Conservation (phyloP, 2,113 vertebrate species). For the Datnioides undecimradiatus region DNA sequence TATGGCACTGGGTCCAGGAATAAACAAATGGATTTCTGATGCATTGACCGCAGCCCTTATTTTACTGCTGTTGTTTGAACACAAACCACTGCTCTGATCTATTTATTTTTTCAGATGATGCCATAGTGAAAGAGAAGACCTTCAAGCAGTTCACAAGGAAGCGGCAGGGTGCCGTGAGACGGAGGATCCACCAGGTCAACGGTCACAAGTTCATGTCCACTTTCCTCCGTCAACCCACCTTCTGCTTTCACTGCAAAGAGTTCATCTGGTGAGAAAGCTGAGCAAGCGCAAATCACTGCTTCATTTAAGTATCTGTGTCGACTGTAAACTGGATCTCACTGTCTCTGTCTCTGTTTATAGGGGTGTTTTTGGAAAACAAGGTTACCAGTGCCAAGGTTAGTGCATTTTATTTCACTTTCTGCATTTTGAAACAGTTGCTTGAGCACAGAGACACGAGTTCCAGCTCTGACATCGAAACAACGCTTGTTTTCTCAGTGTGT, state of each 20-base stretch:
- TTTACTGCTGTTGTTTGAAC: background rate
- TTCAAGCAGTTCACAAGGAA: constrained; percentile 92
- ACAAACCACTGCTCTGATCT: background rate
- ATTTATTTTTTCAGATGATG: constrained; percentile 67
- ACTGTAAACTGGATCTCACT: constrained; percentile 19
- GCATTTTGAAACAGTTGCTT: background rate
- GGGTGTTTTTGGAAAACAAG: constrained; percentile 98
- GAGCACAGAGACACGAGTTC: background rate
- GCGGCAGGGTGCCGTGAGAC: constrained; percentile 91
- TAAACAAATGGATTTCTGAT: background rate
- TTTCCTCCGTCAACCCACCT: constrained; percentile 95
- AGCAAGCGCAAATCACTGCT: background rate
- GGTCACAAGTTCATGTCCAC: constrained; percentile 99
- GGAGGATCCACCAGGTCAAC: constrained; percentile 95
- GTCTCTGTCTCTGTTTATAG: constrained; percentile 81
- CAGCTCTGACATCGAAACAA: background rate
- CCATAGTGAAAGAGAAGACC: constrained; percentile 77
- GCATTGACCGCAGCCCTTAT: background rate
- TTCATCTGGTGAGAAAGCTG: constrained; percentile 93
- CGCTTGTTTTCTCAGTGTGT: constrained; percentile 85
- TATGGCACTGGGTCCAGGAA: background rate
- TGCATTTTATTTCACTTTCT: background rate
- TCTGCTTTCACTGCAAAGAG: constrained; percentile 97
- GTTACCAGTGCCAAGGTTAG: constrained; percentile 98
- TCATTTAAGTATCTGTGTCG: background rate